phyloP scores from a whole-genome alignment of 2,797 vertebrate genomes.

The Melanotaenia parkinsoni region DNA sequence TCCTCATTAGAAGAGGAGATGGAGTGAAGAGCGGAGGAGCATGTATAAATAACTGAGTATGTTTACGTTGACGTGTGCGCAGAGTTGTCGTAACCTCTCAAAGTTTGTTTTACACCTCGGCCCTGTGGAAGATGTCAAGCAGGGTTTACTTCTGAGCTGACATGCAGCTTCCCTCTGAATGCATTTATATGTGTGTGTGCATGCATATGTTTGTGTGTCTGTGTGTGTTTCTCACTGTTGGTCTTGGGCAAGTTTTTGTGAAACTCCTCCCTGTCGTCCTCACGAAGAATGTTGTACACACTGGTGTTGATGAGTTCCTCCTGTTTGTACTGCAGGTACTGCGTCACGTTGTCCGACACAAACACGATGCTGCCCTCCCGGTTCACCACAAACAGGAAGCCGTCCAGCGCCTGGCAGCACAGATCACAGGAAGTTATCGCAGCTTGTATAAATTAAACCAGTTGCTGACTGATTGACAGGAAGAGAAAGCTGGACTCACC shows the following conservation, averaged over 20 bases:
- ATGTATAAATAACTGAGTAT: constrained; percentile 63
- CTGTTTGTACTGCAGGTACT: constrained; percentile 97
- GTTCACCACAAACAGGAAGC: constrained; percentile 98
- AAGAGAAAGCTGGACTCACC: constrained; percentile 73
- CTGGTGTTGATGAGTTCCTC: constrained; percentile 97
- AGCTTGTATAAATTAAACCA: not conserved
- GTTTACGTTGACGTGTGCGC: constrained; percentile 37
- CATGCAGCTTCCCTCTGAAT: constrained; percentile 9
- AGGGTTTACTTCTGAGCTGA: constrained; percentile 30
- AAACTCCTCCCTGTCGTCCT: constrained; percentile 95
- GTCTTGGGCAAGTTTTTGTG: constrained; percentile 96
- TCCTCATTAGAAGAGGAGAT: constrained; percentile 65
- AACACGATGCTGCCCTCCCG: constrained; percentile 97
- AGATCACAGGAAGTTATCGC: constrained; percentile 29
- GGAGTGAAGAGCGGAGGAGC: constrained; percentile 45
- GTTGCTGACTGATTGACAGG: not conserved
- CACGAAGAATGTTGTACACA: constrained; percentile 94
- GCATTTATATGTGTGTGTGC: constrained; percentile 1
- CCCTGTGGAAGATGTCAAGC: constrained; percentile 46
- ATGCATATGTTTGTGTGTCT: constrained; percentile 22
- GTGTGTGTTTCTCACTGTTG: constrained; percentile 83
- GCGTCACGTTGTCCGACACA: constrained; percentile 97
- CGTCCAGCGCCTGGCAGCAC: constrained; percentile 89
- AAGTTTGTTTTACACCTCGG: constrained; percentile 45
- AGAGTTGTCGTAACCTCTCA: constrained; percentile 57